Evolutionary conservation across 2,797 vertebrate genomes (phyloP).

Genomic region (Poliocrania exsul): DNA sequence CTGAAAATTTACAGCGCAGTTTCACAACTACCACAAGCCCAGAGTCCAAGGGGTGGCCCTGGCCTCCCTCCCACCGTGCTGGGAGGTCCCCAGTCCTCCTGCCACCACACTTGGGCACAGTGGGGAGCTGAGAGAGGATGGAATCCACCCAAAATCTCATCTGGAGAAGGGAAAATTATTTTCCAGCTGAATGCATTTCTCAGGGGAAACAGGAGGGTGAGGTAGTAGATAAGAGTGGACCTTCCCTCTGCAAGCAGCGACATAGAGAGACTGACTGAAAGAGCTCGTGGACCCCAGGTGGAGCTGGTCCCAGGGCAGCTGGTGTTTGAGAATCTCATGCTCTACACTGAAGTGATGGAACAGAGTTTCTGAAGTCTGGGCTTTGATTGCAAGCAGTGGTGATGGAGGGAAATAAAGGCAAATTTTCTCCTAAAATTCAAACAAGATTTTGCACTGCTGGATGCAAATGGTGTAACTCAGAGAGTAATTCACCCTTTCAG

Average conservation of each 20-base stretch:
- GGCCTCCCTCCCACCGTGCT: rapidly evolving
- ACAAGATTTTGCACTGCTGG: background rate
- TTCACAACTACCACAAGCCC: background rate
- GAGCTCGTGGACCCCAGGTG: background rate
- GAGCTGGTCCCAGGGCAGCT: background rate
- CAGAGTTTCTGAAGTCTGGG: background rate
- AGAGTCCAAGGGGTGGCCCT: background rate
- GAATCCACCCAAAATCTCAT: background rate
- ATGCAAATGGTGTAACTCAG: background rate
- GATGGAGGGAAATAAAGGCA: background rate
- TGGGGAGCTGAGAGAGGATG: rapidly evolving
- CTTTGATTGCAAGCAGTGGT: rapidly evolving
- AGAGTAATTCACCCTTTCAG: background rate
- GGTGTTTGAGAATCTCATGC: background rate
- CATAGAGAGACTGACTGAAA: rapidly evolving
- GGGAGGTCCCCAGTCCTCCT: background rate
- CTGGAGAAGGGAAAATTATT: background rate
- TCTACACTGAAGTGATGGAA: background rate
- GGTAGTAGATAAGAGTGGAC: background rate
- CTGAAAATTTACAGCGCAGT: background rate
- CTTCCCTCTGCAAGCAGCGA: background rate
- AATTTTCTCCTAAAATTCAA: background rate
- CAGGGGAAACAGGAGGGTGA: background rate
- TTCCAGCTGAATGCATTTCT: background rate
- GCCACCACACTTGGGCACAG: background rate